Conservation (phyloP, 2,113 vertebrate species). For the Syngnathus scovelli region DNA sequence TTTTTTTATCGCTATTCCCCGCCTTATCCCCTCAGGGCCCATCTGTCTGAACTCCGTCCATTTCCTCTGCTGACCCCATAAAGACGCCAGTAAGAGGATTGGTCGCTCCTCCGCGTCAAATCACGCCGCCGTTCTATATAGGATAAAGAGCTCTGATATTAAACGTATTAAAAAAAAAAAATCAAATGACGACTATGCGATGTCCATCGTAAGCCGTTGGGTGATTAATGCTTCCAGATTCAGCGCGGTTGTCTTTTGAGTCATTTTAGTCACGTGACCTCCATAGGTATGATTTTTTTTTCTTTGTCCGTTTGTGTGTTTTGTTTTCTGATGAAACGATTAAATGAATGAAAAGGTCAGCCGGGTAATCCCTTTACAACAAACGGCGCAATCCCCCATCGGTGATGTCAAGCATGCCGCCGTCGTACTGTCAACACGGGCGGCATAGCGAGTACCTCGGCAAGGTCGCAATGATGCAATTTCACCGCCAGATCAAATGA, state of each 20-base stretch:
- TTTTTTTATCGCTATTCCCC: constrained; percentile 19
- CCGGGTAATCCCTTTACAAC: constrained; percentile 56
- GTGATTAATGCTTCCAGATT: constrained; percentile 41
- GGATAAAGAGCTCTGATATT: constrained; percentile 68
- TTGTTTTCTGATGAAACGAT: constrained; percentile 51
- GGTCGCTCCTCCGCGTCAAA: constrained; percentile 53
- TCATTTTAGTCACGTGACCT: constrained; percentile 35
- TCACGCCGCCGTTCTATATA: constrained; percentile 47
- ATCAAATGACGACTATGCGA: constrained; percentile 21
- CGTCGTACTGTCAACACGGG: constrained; percentile 42
- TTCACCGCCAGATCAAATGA: constrained; percentile 22
- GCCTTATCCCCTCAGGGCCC: constrained; percentile 45
- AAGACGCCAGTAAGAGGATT: constrained; percentile 70
- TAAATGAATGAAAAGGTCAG: constrained; percentile 57
- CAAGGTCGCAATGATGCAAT: constrained; percentile 42
- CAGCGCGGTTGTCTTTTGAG: constrained; percentile 18
- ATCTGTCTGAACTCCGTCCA: constrained; percentile 63
- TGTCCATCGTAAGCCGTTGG: constrained; percentile 44
- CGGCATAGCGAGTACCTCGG: constrained; percentile 29
- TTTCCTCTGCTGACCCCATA: constrained; percentile 63
- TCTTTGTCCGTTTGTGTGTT: constrained; percentile 2
- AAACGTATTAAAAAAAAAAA: constrained; percentile 46
- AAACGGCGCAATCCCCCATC: constrained; percentile 59
- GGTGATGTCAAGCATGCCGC: constrained; percentile 60
- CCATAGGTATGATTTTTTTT: constrained; percentile 15